A percentile compares a stretch with the other conserved stretches of the same genome.
phyloP scores from a whole-genome alignment of 2,113 vertebrate genomes.

The Vicugna pacos region DNA sequence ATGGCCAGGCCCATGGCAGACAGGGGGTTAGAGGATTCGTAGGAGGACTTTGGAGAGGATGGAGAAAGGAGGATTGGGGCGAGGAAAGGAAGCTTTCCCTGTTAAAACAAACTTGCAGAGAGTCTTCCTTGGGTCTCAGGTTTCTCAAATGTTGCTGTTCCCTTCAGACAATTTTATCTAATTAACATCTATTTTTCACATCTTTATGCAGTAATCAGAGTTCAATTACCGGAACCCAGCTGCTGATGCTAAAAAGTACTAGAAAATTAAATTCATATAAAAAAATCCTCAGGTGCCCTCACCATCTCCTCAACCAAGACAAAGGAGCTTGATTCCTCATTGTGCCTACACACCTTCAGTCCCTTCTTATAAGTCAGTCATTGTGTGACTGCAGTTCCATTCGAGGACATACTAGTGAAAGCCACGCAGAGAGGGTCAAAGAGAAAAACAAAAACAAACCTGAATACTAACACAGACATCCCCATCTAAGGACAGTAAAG shows the following conservation, averaged over 20 bases:
- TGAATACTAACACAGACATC: neutral
- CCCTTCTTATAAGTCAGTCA: neutral
- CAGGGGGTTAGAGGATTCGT: neutral
- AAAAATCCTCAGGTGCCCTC: constrained; percentile 74
- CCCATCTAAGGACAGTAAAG: neutral
- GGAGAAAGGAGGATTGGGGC: neutral
- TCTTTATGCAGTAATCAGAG: constrained; percentile 72
- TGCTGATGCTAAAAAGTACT: constrained; percentile 69
- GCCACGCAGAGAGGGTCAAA: neutral
- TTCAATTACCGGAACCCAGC: constrained; percentile 73
- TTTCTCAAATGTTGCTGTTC: constrained; percentile 65
- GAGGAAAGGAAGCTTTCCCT: neutral
- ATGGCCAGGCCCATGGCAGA: neutral
- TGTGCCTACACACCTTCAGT: neutral
- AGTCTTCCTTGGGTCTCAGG: neutral
- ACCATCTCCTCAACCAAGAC: neutral
- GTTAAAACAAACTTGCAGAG: neutral
- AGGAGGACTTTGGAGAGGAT: neutral
- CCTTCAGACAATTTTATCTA: constrained; percentile 75
- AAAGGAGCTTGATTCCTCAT: constrained; percentile 8
- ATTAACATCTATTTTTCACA: constrained; percentile 74
- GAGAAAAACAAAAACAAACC: neutral
- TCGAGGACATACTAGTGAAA: neutral
- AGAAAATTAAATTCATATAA: constrained; percentile 65
- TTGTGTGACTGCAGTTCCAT: neutral